Evolutionary conservation across 2,113 vertebrate genomes (phyloP).

Genomic region (Ovis canadensis): DNA sequence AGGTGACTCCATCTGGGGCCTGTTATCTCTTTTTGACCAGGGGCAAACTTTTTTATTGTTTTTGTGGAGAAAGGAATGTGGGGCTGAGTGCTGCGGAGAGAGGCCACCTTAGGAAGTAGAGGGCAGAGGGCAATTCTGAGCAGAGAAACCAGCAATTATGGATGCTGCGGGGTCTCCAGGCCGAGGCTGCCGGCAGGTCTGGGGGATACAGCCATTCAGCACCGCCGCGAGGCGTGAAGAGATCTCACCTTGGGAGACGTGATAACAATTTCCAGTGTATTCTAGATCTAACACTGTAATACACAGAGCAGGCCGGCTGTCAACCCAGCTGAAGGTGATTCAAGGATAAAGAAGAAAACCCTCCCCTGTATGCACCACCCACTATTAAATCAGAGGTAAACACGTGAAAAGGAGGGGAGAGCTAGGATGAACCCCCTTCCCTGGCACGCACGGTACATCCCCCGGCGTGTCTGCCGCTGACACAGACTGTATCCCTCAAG

Average conservation of each 20-base stretch:
- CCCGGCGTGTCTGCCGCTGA: background rate
- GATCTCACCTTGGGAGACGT: background rate
- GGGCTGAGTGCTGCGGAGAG: background rate
- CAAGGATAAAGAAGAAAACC: background rate
- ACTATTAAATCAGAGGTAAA: slow-evolving; percentile 18
- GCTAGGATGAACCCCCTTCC: background rate
- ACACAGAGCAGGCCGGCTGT: background rate
- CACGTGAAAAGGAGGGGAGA: background rate
- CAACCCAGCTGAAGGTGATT: slow-evolving; percentile 9
- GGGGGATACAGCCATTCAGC: background rate
- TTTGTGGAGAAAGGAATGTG: background rate
- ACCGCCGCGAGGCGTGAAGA: background rate
- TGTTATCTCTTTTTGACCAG: background rate
- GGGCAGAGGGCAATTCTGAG: background rate
- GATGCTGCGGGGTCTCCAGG: background rate
- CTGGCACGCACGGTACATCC: background rate
- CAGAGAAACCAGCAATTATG: background rate
- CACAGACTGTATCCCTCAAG: slow-evolving; percentile 22
- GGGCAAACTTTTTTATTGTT: background rate
- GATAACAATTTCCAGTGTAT: background rate
- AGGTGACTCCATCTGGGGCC: background rate
- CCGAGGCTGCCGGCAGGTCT: rapidly evolving
- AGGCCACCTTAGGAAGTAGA: background rate
- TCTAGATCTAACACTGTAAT: background rate
- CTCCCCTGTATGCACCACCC: background rate